phyloP scores from a whole-genome alignment of 23 tunicate species.

The Ciona savignyi region DNA sequence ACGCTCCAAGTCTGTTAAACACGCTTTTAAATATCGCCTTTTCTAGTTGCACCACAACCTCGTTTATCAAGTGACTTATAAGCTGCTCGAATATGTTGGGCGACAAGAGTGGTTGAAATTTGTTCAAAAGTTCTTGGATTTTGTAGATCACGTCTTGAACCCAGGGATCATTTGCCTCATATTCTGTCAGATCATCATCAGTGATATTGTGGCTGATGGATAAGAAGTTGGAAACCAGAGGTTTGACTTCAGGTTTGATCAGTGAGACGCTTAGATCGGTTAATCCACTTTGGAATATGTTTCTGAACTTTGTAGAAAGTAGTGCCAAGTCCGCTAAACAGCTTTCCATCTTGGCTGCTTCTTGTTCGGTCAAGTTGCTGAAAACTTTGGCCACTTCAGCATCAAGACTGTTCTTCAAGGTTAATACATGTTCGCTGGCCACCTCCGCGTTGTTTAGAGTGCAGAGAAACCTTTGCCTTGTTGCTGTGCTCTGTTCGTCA shows the following conservation, averaged over 20 bases:
- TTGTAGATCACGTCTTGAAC: slow-evolving; percentile 68
- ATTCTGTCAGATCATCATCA: slow-evolving; percentile 67
- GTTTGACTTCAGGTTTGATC: slow-evolving; percentile 85
- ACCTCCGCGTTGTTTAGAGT: slow-evolving; percentile 83
- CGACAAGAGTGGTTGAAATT: slow-evolving; percentile 57
- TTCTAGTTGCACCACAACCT: slow-evolving; percentile 80
- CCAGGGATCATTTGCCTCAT: slow-evolving; percentile 99
- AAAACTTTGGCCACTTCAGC: slow-evolving; percentile 78
- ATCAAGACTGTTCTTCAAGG: slow-evolving; percentile 64
- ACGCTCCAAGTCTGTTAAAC: slow-evolving; percentile 88
- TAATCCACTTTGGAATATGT: slow-evolving; percentile 55
- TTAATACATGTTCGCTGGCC: slow-evolving; percentile 68
- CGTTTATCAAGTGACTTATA: slow-evolving; percentile 62
- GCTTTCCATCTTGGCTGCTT: slow-evolving; percentile 74
- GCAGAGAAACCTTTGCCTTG: slow-evolving; percentile 46
- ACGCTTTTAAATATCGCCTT: slow-evolving; percentile 74
- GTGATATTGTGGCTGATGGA: slow-evolving; percentile 65
- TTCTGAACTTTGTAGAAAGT: slow-evolving; percentile 57
- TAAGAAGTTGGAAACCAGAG: slow-evolving; percentile 74
- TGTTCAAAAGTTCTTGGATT: slow-evolving; percentile 60
- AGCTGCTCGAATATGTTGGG: slow-evolving; percentile 71
- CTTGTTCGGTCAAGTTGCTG: slow-evolving; percentile 39
- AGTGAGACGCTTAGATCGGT: slow-evolving; percentile 46
- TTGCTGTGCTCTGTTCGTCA: slow-evolving; percentile 69
- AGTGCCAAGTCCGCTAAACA: slow-evolving; percentile 56